A percentile compares a stretch with the other conserved stretches of the same genome.
phyloP scores from a whole-genome alignment of 64 coral and sea anemone species.

The Orbicella faveolata region DNA sequence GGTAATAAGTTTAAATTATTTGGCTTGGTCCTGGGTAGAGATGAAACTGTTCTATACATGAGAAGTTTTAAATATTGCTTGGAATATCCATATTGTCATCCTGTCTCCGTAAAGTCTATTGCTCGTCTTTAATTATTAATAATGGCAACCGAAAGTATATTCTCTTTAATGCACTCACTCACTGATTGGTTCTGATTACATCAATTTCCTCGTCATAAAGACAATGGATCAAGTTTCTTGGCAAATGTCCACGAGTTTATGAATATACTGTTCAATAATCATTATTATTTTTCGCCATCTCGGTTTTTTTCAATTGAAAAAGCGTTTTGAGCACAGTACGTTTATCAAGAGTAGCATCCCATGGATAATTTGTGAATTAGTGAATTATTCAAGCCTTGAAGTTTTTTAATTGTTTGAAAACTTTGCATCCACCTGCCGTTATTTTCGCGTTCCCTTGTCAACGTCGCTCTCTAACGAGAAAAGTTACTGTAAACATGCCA shows the following conservation, averaged over 20 bases:
- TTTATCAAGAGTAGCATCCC: not conserved
- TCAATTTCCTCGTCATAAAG: not conserved
- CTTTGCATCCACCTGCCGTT: slow-evolving; percentile 14
- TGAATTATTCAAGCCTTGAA: not conserved
- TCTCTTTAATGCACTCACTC: not conserved
- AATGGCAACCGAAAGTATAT: not conserved
- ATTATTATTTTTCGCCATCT: no score
- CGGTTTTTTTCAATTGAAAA: not conserved
- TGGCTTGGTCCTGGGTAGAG: not conserved
- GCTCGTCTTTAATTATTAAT: slow-evolving; percentile 26
- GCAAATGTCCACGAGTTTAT: no score
- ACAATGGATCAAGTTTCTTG: not conserved
- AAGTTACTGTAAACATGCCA: not conserved
- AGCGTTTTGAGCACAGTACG: no score
- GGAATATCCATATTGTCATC: no score
- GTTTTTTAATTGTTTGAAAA: slow-evolving; percentile 15
- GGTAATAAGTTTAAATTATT: not conserved
- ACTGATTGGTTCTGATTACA: not conserved
- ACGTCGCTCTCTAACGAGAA: not conserved
- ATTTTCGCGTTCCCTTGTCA: slow-evolving; percentile 22
- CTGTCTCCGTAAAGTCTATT: not conserved
- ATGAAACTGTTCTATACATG: not conserved
- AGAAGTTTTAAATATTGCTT: no score
- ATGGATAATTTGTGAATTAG: not conserved
- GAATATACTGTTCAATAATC: no score